Conservation (phyloP, 2,797 vertebrate genomes). For the Hemitrygon akajei region DNA sequence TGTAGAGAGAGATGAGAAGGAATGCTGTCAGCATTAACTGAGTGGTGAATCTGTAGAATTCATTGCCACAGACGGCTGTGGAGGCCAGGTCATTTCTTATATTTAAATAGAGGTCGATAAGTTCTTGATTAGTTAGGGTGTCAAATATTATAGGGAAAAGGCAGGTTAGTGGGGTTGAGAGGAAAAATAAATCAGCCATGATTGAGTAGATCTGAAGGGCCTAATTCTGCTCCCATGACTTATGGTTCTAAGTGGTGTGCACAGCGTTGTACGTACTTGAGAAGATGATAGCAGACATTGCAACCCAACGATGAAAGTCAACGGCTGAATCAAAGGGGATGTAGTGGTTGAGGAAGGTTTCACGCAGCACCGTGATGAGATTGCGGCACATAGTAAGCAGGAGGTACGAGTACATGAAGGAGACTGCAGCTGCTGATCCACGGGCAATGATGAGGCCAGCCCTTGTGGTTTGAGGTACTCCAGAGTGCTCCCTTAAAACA, state of each 20-base stretch:
- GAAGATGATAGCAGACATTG: slow-evolving; percentile 77
- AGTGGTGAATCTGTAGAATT: too few species aligned
- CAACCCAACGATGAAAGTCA: slow-evolving; percentile 85
- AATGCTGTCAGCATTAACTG: neutral
- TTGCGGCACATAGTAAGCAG: slow-evolving; percentile 95
- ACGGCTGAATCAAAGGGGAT: slow-evolving; percentile 91
- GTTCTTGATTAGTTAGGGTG: too few species aligned
- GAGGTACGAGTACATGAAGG: slow-evolving; percentile 92
- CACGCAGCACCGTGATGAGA: slow-evolving; percentile 82
- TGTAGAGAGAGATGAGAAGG: too few species aligned
- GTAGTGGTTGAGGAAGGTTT: slow-evolving; percentile 90
- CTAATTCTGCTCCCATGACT: too few species aligned
- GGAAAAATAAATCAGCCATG: too few species aligned
- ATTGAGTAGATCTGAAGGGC: too few species aligned
- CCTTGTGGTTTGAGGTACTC: slow-evolving; percentile 69
- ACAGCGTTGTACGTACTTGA: slow-evolving; percentile 57
- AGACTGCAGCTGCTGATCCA: slow-evolving; percentile 79
- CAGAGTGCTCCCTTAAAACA: slow-evolving; percentile 64
- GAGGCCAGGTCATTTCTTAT: too few species aligned
- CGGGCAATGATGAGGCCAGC: slow-evolving; percentile 82
- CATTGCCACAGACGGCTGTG: too few species aligned
- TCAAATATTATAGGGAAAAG: too few species aligned
- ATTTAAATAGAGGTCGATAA: too few species aligned
- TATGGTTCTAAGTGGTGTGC: too few species aligned
- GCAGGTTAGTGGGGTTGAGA: too few species aligned